Evolutionary conservation across 2,888 invertebrate genomes (phyloP).

Genomic region (Ochropleura plecta): DNA sequence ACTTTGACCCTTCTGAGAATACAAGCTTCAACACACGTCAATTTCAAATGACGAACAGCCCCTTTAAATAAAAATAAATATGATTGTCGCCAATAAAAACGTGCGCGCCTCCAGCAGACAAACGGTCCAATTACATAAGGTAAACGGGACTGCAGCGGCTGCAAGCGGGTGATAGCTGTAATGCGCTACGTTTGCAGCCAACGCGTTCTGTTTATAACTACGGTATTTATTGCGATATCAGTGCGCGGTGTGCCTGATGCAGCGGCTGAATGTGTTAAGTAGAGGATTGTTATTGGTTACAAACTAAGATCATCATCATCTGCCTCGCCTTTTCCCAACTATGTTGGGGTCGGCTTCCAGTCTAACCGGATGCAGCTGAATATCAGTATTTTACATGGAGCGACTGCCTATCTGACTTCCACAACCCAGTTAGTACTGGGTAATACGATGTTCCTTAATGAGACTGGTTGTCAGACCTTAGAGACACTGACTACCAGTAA

Average conservation of each 20-base stretch:
- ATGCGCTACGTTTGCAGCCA: conserved; percentile 46
- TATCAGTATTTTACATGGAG: no score
- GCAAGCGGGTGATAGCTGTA: conserved; percentile 55
- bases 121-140: conserved; percentile 56
- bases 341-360: no score
- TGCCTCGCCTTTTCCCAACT: no score
- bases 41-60: background rate
- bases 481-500: no score
- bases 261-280: conserved; percentile 9
- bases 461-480: no score
- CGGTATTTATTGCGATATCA: conserved; percentile 48
- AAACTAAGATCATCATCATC: no score
- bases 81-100: conserved; percentile 35
- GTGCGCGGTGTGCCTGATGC: conserved; percentile 1
- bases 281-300: background rate
- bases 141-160: conserved; percentile 47
- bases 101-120: conserved; percentile 35
- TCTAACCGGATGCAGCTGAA: no score
- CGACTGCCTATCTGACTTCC: no score
- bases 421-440: no score
- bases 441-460: no score
- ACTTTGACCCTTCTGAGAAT: background rate
- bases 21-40: background rate
- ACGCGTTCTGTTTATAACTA: conserved; percentile 22
- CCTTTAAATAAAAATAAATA: conserved; percentile 21